Base-by-base conservation (phyloP, 1,140 invertebrate species). In the Eubasilissa regina region DNA sequence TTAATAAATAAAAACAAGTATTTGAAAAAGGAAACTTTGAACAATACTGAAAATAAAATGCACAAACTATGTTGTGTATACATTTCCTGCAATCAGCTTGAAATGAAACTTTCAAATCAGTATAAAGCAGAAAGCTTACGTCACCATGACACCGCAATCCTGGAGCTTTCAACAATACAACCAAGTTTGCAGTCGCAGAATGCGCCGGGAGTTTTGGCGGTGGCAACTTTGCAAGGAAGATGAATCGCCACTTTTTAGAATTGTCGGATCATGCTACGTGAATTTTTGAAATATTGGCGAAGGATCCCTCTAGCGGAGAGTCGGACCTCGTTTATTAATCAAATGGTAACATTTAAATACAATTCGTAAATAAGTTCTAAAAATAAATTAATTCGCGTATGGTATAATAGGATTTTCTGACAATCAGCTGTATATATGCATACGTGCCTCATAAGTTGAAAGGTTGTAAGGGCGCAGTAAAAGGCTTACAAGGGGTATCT, bases 221-320 rank as follows among this genome's bases (percentile, higher is more conserved):
- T 47, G 15, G 43, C 9, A 70, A 70, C 43, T 70, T 70, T 17
- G 13, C n/a, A 45, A 48, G 15, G 15, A 70, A 70, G 66, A 70
- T 70, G 66, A 47, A 70, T 70, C 15, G 45, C 43, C 66, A 70
- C 66, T 70, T 48, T 44, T 70, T 48, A 44, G 21, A 70, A 70
- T 70, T 70, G 66, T 0, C 43, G 12, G 9, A 17, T 19, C 66
- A 70, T 64, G 12, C 17, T 10, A 15, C 55, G 17, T 58, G 55
- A 21, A 15, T 58, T 21, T 58, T 35, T 35, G 25, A 3, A 35
- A 35, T 3, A 35, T 35, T 35, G 1, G 25, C 25, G 1, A 35
- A 35, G 25, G 25, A 35, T 35, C 25, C 25, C 25, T 35, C 1
- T 6, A 35, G 1, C 6, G 1, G 25, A 35, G 6, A 35, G 1